A percentile compares a stretch with the other conserved stretches of the same genome.
These are phyloP conservation scores for Yponomeuta malinellus DNA, from an alignment of 2,888 invertebrate genomes.

Conservation along the genomic window DNA sequence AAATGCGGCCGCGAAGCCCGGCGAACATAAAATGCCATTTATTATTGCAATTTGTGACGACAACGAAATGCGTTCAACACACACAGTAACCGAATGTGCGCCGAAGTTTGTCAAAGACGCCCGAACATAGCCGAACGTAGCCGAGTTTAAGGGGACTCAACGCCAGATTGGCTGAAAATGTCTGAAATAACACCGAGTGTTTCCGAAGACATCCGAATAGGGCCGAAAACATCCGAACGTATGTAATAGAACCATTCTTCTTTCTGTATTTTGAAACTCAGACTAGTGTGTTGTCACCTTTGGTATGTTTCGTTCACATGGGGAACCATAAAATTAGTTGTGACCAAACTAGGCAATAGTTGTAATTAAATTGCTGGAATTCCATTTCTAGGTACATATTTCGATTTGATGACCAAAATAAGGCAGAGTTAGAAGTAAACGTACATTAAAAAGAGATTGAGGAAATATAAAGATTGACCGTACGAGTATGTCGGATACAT, in stretches of 20 bases:
- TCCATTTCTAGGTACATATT: background rate
- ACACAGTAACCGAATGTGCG: background rate
- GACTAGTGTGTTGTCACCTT: background rate
- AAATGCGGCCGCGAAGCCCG: conserved; percentile 15
- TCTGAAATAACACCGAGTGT: too few relatives aligned
- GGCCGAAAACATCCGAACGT: too few relatives aligned
- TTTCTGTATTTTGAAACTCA: too few relatives aligned
- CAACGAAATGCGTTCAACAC: background rate
- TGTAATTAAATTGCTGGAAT: background rate
- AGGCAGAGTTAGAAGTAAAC: background rate
- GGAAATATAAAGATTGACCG: too few relatives aligned
- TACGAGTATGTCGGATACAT: too few relatives aligned
- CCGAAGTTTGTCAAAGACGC: background rate
- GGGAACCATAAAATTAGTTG: background rate
- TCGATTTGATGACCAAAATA: conserved; percentile 3
- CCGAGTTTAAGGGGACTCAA: too few relatives aligned
- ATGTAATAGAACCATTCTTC: too few relatives aligned
- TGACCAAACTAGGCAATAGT: background rate
- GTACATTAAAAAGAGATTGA: background rate
- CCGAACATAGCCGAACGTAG: background rate
- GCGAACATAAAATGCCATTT: conserved; percentile 12
- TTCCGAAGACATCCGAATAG: too few relatives aligned
- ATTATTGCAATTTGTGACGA: conserved; percentile 12
- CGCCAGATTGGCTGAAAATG: too few relatives aligned
- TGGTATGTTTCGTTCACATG: background rate